Percentiles rank a stretch among this genome's conserved stretches.
Conservation (phyloP, 2,888 invertebrate genomes). For the Eupithecia dodoneata region DNA sequence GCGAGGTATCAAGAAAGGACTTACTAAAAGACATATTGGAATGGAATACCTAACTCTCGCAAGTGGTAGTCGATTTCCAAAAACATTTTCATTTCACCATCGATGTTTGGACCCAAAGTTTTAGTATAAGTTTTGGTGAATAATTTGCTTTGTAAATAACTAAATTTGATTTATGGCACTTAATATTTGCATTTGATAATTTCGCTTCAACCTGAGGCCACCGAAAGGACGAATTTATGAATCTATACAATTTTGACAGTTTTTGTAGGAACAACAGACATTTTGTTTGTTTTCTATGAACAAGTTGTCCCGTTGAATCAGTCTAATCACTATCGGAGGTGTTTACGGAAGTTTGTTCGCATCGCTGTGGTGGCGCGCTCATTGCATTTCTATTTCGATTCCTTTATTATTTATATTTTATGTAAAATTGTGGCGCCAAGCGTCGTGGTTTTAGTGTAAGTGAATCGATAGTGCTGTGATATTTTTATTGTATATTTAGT, state of each 20-base stretch:
- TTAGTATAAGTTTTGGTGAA: constrained; percentile 40
- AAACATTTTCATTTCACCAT: constrained; percentile 28
- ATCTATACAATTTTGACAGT: constrained; percentile 32
- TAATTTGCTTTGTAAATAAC: constrained; percentile 69
- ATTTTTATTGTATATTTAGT: constrained; percentile 83
- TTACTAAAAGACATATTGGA: background rate
- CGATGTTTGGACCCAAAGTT: constrained; percentile 43
- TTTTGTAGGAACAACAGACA: constrained; percentile 26
- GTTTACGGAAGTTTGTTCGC: constrained; percentile 34
- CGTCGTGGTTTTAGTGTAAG: constrained; percentile 78
- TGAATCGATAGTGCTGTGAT: constrained; percentile 84
- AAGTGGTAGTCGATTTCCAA: constrained; percentile 23
- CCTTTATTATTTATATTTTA: constrained; percentile 68
- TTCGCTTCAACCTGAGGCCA: constrained; percentile 60
- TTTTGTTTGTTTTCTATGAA: constrained; percentile 20
- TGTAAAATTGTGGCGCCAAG: constrained; percentile 71
- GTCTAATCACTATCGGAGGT: background rate
- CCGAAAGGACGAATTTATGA: constrained; percentile 47
- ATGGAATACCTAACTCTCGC: constrained; percentile 13
- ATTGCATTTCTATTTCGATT: constrained; percentile 78
- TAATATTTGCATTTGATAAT: constrained; percentile 62
- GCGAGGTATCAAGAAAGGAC: constrained; percentile 13
- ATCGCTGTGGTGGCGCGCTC: constrained; percentile 60
- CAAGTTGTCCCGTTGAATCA: constrained; percentile 19
- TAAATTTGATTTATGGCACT: constrained; percentile 68